Base-by-base conservation (phyloP, 2,888 invertebrate species). In the Folsomia candida region DNA sequence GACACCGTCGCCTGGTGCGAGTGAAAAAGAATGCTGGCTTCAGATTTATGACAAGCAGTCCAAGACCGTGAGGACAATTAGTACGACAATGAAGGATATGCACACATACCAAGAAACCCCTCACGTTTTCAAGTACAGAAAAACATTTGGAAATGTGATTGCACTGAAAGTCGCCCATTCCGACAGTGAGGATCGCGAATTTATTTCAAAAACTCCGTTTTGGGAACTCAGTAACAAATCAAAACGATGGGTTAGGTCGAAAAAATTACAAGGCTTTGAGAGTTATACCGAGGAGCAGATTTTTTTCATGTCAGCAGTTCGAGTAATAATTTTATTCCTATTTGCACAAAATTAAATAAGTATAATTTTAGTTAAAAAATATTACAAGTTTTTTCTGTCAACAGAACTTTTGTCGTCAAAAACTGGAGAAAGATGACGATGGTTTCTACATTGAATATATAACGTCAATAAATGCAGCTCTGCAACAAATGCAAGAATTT, bases 231-330 rank as follows among this genome's bases (percentile, higher is more conserved):
- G 4, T 4, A 20, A 20, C 18, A 59, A 25, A 25, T 18, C 3
- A 3, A 24, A 18, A 25, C 22, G 24, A 24, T 59, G 59, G 59
- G 59, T 24, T 2, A 24, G 22, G 3, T 59, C 59, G 4, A 59
- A 24, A 26, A 59, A 59, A 59, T 18, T 59, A 18, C 2, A 9
- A 18, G 59, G 59, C 6, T 14, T 65, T 11, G 14, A 3, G 6
- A 54, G 61, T 1, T 69, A 24, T 25, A 47, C 57, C 14, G 71
- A 72, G n/a, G 71, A 72, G 24, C 71, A 72, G 24, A 18, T 69
- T 2, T 68, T 66, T 28, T 72, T 72, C 58, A 65, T 72, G 61
- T 22, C 60, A 11, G 54, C 54, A 27, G 68, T 61, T 26, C 24
- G 71, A 61, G 71, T 72, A 57, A 66, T n/a, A n/a, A n/a, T n/a